phyloP scores from a whole-genome alignment of 2,888 invertebrate genomes.

The Andrena bucephala region DNA sequence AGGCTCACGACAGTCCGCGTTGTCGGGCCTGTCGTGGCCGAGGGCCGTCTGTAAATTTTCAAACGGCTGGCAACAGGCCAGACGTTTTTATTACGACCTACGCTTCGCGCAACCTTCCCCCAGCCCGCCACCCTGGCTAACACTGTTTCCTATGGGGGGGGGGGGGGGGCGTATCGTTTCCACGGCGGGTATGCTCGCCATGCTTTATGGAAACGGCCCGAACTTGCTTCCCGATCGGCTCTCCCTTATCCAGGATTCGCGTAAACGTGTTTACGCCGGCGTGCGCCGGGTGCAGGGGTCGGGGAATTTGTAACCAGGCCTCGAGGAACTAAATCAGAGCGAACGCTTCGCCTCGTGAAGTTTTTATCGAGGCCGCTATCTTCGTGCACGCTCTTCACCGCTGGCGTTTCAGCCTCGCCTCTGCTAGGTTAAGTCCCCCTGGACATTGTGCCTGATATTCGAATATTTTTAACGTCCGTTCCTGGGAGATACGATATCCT shows the following conservation, averaged over 20 bases:
- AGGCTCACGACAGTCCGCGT: conserved; percentile 47
- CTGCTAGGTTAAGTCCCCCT: neutral
- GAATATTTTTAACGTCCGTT: neutral
- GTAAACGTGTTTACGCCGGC: conserved; percentile 23
- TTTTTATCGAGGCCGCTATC: conserved; percentile 34
- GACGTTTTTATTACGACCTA: conserved; percentile 70
- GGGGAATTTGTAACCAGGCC: conserved; percentile 12
- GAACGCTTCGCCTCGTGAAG: conserved; percentile 3
- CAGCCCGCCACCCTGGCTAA: conserved; percentile 45
- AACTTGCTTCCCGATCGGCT: conserved; percentile 39
- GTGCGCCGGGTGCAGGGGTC: neutral
- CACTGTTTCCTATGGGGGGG: conserved; percentile 17
- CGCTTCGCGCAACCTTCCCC: conserved; percentile 51
- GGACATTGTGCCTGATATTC: neutral
- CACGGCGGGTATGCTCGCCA: conserved; percentile 8
- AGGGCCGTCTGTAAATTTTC: conserved; percentile 65
- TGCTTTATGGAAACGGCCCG: conserved; percentile 40
- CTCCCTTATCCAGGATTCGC: conserved; percentile 10
- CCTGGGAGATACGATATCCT: neutral
- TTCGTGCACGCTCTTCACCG: neutral
- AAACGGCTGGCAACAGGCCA: conserved; percentile 73
- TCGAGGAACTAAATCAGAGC: conserved; percentile 28
- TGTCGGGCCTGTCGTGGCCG: conserved; percentile 42
- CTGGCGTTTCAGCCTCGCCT: neutral
- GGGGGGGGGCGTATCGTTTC: conserved; percentile 8